Evolutionary conservation across 2,888 invertebrate genomes (phyloP).

Genomic region (Aphidius colemani): DNA sequence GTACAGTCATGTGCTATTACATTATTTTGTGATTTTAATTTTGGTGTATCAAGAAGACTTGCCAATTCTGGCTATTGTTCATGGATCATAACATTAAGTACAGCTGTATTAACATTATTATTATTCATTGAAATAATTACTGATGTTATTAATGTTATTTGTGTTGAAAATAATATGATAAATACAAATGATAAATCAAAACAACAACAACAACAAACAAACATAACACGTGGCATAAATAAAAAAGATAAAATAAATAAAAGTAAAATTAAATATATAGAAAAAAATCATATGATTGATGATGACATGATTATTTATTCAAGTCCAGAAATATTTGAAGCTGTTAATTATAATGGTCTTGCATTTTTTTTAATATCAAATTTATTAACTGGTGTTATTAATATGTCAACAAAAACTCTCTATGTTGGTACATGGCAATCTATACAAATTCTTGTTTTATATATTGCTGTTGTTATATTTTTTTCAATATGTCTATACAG

Average conservation of each 20-base stretch:
- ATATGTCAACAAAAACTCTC: conserved; percentile 72
- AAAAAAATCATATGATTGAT: conserved; percentile 30
- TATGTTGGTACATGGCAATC: conserved; percentile 53
- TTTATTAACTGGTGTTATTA: conserved; percentile 81
- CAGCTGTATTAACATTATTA: conserved; percentile 64
- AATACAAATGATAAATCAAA: too few relatives aligned
- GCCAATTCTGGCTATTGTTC: conserved; percentile 82
- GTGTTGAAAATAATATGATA: neutral
- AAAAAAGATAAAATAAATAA: conserved; percentile 30
- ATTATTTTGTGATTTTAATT: conserved; percentile 61
- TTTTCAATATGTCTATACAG: conserved; percentile 44
- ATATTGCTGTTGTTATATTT: conserved; percentile 45
- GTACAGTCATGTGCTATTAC: conserved; percentile 59
- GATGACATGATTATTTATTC: conserved; percentile 24
- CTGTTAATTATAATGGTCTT: conserved; percentile 81
- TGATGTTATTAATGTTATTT: conserved; percentile 42
- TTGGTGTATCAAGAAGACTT: conserved; percentile 76
- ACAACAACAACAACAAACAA: conserved; percentile 8
- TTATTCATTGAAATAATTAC: conserved; percentile 65
- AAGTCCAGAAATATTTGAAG: conserved; percentile 68
- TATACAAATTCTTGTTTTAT: conserved; percentile 46
- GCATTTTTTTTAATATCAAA: conserved; percentile 84
- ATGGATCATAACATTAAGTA: conserved; percentile 74
- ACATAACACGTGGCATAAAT: neutral
- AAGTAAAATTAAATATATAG: conserved; percentile 38